A percentile compares a stretch with the other conserved stretches of the same genome.
Conservation (phyloP, 2,888 invertebrate species). For the Andrena trimmerana region DNA sequence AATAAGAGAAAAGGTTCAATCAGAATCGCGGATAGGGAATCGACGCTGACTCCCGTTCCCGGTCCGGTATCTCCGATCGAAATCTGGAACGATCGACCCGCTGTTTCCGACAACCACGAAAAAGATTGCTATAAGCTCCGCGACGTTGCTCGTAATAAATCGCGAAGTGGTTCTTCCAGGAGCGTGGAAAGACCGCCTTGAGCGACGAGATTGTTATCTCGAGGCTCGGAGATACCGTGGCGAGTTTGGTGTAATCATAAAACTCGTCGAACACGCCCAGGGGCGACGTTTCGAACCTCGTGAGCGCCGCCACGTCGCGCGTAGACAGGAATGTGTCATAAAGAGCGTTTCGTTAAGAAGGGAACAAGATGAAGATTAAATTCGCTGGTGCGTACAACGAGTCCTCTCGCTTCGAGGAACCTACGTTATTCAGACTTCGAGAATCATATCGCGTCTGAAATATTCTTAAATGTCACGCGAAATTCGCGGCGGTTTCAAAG, state of each 20-base stretch:
- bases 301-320: slow-evolving; percentile 15
- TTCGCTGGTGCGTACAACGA: neutral
- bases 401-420: neutral
- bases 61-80: neutral
- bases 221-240: slow-evolving; percentile 25
- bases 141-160: slow-evolving; percentile 34
- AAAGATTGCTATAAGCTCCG: neutral
- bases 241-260: slow-evolving; percentile 45
- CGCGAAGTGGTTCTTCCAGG: slow-evolving; percentile 10
- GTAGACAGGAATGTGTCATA: slow-evolving; percentile 1
- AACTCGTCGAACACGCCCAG: slow-evolving; percentile 34
- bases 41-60: neutral
- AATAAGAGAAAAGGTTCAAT: slow-evolving; percentile 35
- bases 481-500: neutral
- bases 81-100: neutral
- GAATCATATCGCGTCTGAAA: neutral
- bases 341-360: slow-evolving; percentile 17
- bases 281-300: slow-evolving; percentile 20
- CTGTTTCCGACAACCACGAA: neutral
- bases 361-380: slow-evolving; percentile 16
- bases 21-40: neutral
- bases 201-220: slow-evolving; percentile 21
- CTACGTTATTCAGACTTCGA: neutral
- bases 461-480: neutral
- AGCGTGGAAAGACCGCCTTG: slow-evolving; percentile 1